phyloP scores from a whole-genome alignment of 2,888 invertebrate genomes.

The Drosophila conformis region DNA sequence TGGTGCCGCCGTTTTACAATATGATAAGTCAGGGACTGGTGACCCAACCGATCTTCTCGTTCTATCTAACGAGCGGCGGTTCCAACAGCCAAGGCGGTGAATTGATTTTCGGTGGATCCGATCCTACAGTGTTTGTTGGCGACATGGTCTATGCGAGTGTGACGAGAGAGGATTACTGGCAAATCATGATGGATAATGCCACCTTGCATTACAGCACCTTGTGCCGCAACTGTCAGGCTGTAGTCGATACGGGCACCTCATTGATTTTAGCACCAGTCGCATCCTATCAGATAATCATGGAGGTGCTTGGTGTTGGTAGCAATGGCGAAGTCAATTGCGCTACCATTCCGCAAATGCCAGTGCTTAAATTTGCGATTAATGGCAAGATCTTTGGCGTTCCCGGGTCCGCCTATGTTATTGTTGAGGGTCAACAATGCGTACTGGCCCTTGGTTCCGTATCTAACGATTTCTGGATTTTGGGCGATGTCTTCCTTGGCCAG shows the following conservation, averaged over 20 bases:
- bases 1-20: slow-evolving; percentile 95
- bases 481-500: slow-evolving; percentile 97
- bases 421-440: slow-evolving; percentile 89
- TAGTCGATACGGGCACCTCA: slow-evolving; percentile 98
- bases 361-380: slow-evolving; percentile 90
- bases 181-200: slow-evolving; percentile 93
- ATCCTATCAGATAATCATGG: slow-evolving; percentile 11
- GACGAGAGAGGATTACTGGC: slow-evolving; percentile 95
- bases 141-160: slow-evolving; percentile 89
- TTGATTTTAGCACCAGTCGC: slow-evolving; percentile 89
- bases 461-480: slow-evolving; percentile 94
- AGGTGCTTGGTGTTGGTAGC: neutral
- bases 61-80: slow-evolving; percentile 93
- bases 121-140: slow-evolving; percentile 92
- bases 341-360: slow-evolving; percentile 90
- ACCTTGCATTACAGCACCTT: slow-evolving; percentile 86
- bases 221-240: slow-evolving; percentile 87
- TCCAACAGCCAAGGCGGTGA: slow-evolving; percentile 91
- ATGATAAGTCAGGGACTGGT: slow-evolving; percentile 92
- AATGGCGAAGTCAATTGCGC: slow-evolving; percentile 89
- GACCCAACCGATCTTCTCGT: slow-evolving; percentile 92
- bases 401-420: slow-evolving; percentile 91
- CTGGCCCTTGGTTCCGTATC: slow-evolving; percentile 95
- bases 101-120: slow-evolving; percentile 96
- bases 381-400: slow-evolving; percentile 90